Evolutionary conservation across 2,797 vertebrate genomes (phyloP).

Genomic region (Phoebastria nigripes): DNA sequence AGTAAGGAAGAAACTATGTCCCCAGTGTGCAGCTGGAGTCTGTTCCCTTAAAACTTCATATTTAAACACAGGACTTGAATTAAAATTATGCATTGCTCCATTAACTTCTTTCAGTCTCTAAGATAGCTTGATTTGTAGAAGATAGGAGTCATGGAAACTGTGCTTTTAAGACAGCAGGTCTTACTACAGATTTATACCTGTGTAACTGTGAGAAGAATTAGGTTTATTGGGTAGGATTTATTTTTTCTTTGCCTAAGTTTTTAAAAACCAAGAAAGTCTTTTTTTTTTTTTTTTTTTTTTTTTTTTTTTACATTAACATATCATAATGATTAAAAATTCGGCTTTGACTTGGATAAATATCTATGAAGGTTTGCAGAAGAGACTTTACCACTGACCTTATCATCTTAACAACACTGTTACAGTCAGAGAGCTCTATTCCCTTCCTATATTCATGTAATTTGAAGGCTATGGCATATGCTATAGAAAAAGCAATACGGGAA

Average conservation of each 20-base stretch:
- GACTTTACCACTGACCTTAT: slow-evolving; percentile 18
- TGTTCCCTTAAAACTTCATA: background rate
- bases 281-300: background rate
- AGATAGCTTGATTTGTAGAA: background rate
- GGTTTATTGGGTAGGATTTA: background rate
- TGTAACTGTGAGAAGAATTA: background rate
- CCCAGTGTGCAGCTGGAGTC: background rate
- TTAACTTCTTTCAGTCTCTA: background rate
- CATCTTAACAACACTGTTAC: background rate
- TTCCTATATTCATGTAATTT: background rate
- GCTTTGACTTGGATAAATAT: slow-evolving; percentile 26
- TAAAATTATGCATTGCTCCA: background rate
- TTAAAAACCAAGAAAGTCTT: background rate
- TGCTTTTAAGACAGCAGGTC: background rate
- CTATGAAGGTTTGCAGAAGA: slow-evolving; percentile 20
- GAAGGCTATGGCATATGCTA: background rate
- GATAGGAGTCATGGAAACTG: background rate
- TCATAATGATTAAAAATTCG: background rate
- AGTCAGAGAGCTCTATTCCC: background rate
- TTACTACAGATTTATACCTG: background rate
- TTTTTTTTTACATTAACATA: background rate
- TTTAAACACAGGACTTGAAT: background rate
- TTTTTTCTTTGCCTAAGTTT: background rate
- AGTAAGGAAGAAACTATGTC: background rate
- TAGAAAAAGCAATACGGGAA: background rate